phyloP scores from a whole-genome alignment of 2,797 vertebrate species.

The Babyrousa celebensis region DNA sequence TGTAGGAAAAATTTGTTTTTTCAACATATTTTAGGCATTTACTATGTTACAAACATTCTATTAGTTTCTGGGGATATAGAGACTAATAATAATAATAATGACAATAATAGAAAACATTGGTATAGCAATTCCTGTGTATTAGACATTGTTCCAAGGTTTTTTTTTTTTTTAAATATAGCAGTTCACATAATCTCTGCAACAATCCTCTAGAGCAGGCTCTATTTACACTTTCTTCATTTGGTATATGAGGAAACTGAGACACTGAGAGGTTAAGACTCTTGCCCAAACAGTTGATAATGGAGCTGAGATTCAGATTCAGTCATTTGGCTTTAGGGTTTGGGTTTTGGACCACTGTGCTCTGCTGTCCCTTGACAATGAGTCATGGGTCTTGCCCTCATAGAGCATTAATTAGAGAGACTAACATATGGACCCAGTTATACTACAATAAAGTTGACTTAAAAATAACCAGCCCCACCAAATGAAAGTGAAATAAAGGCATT shows the following conservation, averaged over 20 bases:
- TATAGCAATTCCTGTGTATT: neutral
- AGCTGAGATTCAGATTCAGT: neutral
- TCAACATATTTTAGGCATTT: neutral
- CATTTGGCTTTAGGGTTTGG: neutral
- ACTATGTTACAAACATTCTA: neutral
- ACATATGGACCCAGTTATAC: neutral
- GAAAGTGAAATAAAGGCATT: conserved; percentile 56
- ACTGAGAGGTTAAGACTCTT: neutral
- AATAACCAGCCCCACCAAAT: neutral
- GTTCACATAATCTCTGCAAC: neutral
- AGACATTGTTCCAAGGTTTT: neutral
- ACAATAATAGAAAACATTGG: neutral
- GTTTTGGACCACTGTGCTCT: neutral
- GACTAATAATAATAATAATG: neutral
- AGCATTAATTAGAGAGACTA: neutral
- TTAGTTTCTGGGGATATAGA: neutral
- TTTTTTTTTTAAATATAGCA: neutral
- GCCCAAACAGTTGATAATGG: neutral
- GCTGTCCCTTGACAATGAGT: neutral
- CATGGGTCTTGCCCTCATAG: neutral
- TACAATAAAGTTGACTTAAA: conserved; percentile 31
- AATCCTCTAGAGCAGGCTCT: neutral
- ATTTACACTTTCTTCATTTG: conserved; percentile 31
- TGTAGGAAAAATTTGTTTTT: conserved; percentile 36
- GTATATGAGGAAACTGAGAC: neutral